Evolutionary conservation across 2,797 vertebrate species (phyloP), one percentile per base, ranked within the genome.

Genomic region (Miichthys miiuy): DNA sequence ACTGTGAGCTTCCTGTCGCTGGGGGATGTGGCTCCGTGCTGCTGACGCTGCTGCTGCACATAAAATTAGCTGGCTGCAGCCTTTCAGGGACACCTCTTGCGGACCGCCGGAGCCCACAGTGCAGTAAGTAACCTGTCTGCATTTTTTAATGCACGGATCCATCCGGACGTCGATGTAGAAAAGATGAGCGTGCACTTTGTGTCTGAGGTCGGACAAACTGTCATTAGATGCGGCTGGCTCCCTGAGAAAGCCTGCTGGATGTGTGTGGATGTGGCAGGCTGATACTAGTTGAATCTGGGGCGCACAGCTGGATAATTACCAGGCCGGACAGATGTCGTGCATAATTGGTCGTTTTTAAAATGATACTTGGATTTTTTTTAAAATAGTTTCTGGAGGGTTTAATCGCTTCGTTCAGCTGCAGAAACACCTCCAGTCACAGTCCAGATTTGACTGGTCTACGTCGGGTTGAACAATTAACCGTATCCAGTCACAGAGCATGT

Each of bases 251-350:
- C 68, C 79, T 18, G 73, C 76, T 65, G 72, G 65, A 76, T 78
- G 72, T 87, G 93, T 42, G 42, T 86, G 86, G 91, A 95, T 95
- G 92, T 94, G 93, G 91, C 94, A 90, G 81, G 81, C 79, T 87
- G 86, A 79, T 91, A 91, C 84, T 93, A 91, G 92, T 90, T 93
- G 89, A 92, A 86, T 89, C 81, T 83, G 88, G 87, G 80, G 61
- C 77, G 88, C 92, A 90, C 93, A 92, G 89, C 92, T 94, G 94
- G 84, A 77, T 69, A 51, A 55, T 68, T 9, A 72, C 55, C 60
- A 21, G 57, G 13, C 38, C 51, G 71, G 76, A 79, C 85, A 87
- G 80, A 88, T 91, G 86, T 10, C 23, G 47, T 21, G 30, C 1
- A 10, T 79, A 71, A 83, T 86, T 75, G 50, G 46, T 16, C 48